phyloP scores from a whole-genome alignment of 2,888 invertebrate genomes.

The Himalopsyche kuldschensis region DNA sequence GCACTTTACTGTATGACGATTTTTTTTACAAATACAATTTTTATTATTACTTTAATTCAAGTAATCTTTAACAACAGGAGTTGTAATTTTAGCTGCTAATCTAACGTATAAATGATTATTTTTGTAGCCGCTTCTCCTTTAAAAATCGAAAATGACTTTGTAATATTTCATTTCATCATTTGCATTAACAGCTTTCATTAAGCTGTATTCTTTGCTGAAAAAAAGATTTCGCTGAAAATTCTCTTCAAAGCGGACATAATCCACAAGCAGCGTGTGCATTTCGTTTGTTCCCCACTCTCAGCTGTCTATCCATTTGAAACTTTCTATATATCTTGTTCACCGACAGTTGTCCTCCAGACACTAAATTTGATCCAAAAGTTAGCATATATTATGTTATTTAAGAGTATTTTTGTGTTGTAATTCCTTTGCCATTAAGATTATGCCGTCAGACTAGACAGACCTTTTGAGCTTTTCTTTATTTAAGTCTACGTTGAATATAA shows the following conservation, averaged over 20 bases:
- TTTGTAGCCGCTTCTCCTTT: neutral
- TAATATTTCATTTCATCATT: neutral
- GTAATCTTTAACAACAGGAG: too few species aligned
- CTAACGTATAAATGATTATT: too few species aligned
- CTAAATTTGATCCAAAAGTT: too few species aligned
- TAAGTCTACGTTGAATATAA: neutral
- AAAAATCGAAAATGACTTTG: neutral
- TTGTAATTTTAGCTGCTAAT: too few species aligned
- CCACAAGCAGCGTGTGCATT: conserved; percentile 12
- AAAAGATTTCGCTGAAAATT: neutral
- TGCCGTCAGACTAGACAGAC: neutral
- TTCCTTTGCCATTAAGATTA: too few species aligned
- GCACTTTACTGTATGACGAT: too few species aligned
- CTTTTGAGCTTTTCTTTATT: neutral
- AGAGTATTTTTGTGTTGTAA: too few species aligned
- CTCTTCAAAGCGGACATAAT: conserved; percentile 7
- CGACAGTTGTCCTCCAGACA: neutral
- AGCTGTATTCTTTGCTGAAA: neutral
- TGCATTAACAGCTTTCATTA: neutral
- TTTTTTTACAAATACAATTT: too few species aligned
- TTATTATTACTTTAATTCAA: too few species aligned
- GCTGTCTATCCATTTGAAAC: neutral
- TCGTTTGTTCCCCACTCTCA: neutral
- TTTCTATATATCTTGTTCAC: neutral
- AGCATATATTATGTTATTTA: too few species aligned